Base-by-base conservation (phyloP, 2,797 vertebrate genomes). In the Tachyglossus aculeatus region DNA sequence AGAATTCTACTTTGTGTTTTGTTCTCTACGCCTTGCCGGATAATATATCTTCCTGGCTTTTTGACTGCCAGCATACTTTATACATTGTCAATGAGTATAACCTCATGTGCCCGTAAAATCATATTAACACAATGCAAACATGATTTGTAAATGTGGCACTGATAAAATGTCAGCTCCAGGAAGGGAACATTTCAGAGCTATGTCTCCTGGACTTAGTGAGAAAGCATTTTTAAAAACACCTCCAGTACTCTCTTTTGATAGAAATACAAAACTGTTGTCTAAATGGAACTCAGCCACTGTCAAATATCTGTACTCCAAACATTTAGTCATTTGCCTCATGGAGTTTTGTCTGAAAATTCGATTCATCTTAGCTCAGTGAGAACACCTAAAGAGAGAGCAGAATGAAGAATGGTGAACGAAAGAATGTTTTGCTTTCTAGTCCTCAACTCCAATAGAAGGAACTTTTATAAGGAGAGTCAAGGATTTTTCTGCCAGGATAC, bases 331-430 rank as follows among this genome's bases (percentile, higher is more conserved):
- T 56, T 65, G 22, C 55, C 34, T 19, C 29, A 6, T 16, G 9
- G 14, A 33, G 53, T 69, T 59, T 69, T 67, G 67, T 43, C 59
- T 74, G 57, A 59, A 77, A 74, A 52, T 18, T 55, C 67, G 45
- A 41, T 65, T 56, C 39, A 36, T 47, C 36, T 22, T 69, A 9
- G 65, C 50, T 39, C 44, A 64, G 9, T 55, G 56, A 56, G 43
- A 76, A 54, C 29, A 45, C n/a, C n/a, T n/a, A 27, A 16, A 34
- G 13, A 71, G 19, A 68, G 29, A 61, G 29, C 1, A 37, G 18
- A 64, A 36, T 32, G 50, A 69, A 10, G 44, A 52, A 59, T 5
- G 45, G 36, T 21, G 19, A 39, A 25, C n/a, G 34, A 16, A 9
- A 62, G 19, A 21, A 55, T 21, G 40, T 44, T 67, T 52, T 60